A percentile compares a stretch with the other conserved stretches of the same genome.
phyloP scores from a whole-genome alignment of 2,113 vertebrate genomes.

The Mystacornis crossleyi region DNA sequence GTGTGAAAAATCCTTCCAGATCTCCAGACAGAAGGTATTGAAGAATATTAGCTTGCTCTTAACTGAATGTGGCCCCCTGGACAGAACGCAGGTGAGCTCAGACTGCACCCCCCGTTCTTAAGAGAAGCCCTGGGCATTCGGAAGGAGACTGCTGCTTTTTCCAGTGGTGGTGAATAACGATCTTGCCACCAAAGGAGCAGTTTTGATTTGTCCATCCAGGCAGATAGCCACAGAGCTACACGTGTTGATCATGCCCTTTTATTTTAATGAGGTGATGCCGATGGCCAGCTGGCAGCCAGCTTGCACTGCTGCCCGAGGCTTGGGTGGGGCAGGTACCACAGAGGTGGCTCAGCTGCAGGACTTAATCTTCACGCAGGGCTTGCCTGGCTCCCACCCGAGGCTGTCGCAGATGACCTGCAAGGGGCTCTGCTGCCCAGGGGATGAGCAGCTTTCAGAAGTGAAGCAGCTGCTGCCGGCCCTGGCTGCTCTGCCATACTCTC shows the following conservation, averaged over 20 bases:
- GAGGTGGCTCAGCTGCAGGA: not conserved
- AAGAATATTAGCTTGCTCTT: not conserved
- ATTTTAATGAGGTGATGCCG: not conserved
- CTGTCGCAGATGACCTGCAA: not conserved
- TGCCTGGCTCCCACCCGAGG: not conserved
- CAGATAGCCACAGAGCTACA: not conserved
- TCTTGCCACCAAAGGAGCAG: not conserved
- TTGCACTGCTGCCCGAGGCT: not conserved
- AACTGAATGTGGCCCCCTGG: not conserved
- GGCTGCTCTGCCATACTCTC: not conserved
- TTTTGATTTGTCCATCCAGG: not conserved
- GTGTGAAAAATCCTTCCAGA: not conserved
- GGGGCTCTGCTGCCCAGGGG: not conserved
- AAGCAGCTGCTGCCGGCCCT: not conserved
- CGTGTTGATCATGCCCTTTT: not conserved
- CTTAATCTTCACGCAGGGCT: not conserved
- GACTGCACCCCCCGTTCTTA: not conserved
- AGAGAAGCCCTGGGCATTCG: not conserved
- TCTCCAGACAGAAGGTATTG: not conserved
- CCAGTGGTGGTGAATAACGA: not conserved
- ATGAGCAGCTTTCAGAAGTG: not conserved
- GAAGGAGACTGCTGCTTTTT: not conserved
- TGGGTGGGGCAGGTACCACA: not conserved
- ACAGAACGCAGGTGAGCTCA: not conserved
- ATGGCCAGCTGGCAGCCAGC: not conserved